Percentiles rank a stretch among this genome's conserved stretches.
Evolutionary conservation across 2,113 vertebrate species (phyloP).

Genomic region (Xenus cinereus): DNA sequence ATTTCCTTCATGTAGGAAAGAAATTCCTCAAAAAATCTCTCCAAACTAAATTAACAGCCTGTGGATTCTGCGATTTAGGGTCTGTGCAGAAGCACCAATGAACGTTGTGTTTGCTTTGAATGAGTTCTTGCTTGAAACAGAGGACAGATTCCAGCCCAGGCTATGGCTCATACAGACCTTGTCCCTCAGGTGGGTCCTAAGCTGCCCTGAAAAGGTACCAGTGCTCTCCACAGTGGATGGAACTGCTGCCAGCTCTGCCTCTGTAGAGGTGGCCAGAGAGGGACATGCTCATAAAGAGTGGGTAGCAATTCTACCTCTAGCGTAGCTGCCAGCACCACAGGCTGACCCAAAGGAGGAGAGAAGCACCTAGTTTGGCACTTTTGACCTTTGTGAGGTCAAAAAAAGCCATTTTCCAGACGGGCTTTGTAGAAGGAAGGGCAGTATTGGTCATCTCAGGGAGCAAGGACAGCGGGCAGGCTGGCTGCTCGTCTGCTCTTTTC

Average conservation of each 20-base stretch:
- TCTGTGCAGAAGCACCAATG: neutral
- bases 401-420: neutral
- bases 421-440: neutral
- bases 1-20: neutral
- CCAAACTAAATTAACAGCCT: neutral
- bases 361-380: neutral
- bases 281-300: neutral
- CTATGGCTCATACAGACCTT: neutral
- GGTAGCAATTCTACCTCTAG: neutral
- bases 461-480: neutral
- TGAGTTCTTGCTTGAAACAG: neutral
- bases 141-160: neutral
- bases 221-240: neutral
- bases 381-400: neutral
- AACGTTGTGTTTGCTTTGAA: neutral
- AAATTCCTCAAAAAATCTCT: neutral
- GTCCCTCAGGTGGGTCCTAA: neutral
- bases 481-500: neutral
- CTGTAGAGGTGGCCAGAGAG: neutral
- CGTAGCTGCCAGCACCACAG: rapidly evolving
- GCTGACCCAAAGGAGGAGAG: neutral
- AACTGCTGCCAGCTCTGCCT: neutral
- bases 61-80: neutral
- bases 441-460: neutral
- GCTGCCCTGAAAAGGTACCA: neutral